These are phyloP conservation scores for Dendropsophus ebraccatus DNA, from an alignment of 2,113 vertebrate species.

Conservation along the genomic window DNA sequence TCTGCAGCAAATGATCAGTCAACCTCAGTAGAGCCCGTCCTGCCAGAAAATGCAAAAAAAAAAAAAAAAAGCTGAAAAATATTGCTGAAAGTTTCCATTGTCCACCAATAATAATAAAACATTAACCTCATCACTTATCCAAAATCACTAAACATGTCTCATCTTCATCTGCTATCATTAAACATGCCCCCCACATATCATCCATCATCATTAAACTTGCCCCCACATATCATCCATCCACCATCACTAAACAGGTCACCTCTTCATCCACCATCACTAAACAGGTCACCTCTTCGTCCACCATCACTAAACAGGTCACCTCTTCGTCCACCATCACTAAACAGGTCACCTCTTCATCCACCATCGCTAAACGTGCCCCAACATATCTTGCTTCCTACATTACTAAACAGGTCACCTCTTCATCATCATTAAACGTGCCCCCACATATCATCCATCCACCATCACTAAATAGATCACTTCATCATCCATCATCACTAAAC, in stretches of 20 bases:
- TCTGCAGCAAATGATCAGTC: slow-evolving; percentile 69
- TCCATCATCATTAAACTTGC: too few species aligned
- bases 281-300: neutral
- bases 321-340: neutral
- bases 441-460: too few species aligned
- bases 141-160: neutral
- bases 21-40: slow-evolving; percentile 74
- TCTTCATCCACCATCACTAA: neutral
- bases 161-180: too few species aligned
- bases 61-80: too few species aligned
- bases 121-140: neutral
- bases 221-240: too few species aligned
- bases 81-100: too few species aligned
- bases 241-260: too few species aligned
- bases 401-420: neutral
- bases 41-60: slow-evolving; percentile 43
- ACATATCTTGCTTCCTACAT: neutral
- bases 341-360: too few species aligned
- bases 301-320: neutral
- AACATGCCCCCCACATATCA: neutral
- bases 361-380: too few species aligned
- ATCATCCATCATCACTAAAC: too few species aligned
- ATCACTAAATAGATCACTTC: too few species aligned
- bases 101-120: neutral
- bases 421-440: too few species aligned